A percentile compares a stretch with the other conserved stretches of the same genome.
phyloP scores from a whole-genome alignment of 2,888 invertebrate species.

The Drosophila leonis region DNA sequence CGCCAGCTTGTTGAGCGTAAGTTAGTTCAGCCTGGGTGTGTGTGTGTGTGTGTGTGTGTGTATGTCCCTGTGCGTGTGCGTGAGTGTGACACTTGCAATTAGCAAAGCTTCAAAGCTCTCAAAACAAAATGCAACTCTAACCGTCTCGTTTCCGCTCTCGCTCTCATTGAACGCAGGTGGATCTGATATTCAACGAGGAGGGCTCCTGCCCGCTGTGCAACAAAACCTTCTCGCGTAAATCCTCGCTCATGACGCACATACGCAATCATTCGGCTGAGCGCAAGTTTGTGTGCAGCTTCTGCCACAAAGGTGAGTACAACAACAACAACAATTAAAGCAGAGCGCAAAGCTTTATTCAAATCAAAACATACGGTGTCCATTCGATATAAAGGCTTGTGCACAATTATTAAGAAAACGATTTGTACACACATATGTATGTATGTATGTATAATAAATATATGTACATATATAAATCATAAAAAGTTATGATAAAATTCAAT shows the following conservation, averaged over 20 bases:
- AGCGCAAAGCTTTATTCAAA: not conserved
- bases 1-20: slow-evolving; percentile 77
- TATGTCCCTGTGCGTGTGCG: slow-evolving; percentile 16
- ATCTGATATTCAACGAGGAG: slow-evolving; percentile 85
- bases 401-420: not conserved
- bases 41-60: slow-evolving; percentile 19
- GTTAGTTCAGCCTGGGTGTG: slow-evolving; percentile 29
- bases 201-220: slow-evolving; percentile 85
- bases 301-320: slow-evolving; percentile 84
- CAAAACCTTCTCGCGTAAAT: slow-evolving; percentile 85
- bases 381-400: not conserved
- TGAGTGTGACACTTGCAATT: slow-evolving; percentile 39
- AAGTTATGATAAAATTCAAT: too few relatives aligned
- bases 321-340: not conserved
- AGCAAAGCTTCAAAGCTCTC: slow-evolving; percentile 38
- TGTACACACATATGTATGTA: not conserved
- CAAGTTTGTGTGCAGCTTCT: slow-evolving; percentile 85
- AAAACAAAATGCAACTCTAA: slow-evolving; percentile 26
- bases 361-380: slow-evolving; percentile 8
- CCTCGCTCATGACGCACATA: slow-evolving; percentile 85
- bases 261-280: slow-evolving; percentile 86
- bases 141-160: slow-evolving; percentile 24
- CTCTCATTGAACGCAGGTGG: slow-evolving; percentile 77
- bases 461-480: not conserved
- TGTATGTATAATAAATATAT: not conserved